Conservation (phyloP, 1,140 invertebrate species). For the Galleria mellonella region DNA sequence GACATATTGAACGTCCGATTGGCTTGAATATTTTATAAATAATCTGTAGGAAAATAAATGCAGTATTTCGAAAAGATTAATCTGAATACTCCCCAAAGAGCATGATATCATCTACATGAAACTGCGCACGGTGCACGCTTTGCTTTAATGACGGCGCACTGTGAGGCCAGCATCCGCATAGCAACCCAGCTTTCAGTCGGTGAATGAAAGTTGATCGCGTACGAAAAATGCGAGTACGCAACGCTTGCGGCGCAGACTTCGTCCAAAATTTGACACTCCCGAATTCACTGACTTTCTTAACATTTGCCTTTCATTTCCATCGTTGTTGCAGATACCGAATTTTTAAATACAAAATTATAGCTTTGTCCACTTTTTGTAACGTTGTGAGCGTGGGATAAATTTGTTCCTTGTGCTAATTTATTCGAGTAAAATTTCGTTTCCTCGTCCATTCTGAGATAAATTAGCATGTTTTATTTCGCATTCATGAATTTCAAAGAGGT, state of each 20-base stretch:
- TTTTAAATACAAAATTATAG: conserved; percentile 12
- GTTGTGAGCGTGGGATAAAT: conserved; percentile 17
- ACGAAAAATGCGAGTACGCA: conserved; percentile 39
- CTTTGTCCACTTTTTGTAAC: conserved; percentile 14
- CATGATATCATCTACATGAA: conserved; percentile 67
- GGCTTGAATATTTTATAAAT: no score
- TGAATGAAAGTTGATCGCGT: conserved; percentile 70
- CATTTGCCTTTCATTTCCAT: no score
- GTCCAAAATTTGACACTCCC: conserved; percentile 42
- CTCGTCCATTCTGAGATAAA: conserved; percentile 21
- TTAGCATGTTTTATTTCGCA: conserved; percentile 35
- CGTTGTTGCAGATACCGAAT: conserved; percentile 10
- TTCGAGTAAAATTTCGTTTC: conserved; percentile 31
- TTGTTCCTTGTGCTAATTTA: conserved; percentile 27
- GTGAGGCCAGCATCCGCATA: conserved; percentile 64
- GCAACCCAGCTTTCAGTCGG: conserved; percentile 66
- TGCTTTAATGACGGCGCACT: conserved; percentile 55
- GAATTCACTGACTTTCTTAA: no score
- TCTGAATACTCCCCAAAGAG: conserved; percentile 60
- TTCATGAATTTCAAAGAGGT: conserved; percentile 32
- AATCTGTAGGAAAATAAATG: no score
- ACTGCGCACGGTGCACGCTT: conserved; percentile 43
- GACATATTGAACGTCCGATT: no score
- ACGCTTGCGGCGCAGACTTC: conserved; percentile 26
- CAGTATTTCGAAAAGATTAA: conserved; percentile 16